Evolutionary conservation across 2,888 invertebrate species (phyloP), one percentile per base, ranked within the genome.

Genomic region (Tachina fera): DNA sequence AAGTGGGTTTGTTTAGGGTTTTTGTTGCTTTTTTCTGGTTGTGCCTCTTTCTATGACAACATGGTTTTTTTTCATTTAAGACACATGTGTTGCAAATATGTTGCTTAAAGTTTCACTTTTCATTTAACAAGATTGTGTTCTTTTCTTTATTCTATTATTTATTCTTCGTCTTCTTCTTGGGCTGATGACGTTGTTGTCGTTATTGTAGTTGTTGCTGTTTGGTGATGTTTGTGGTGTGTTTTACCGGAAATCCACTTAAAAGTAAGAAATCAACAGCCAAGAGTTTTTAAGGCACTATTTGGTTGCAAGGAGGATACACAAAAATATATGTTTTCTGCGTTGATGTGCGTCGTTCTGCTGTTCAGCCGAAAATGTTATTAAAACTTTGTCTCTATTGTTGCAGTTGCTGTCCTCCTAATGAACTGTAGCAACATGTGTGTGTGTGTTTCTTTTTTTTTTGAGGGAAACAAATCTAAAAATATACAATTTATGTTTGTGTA

Each of bases 81-180:
- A 53, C 72, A 86, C 86, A 86, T 83, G 79, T 86, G 86, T 80
- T 86, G 79, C 83, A 86, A 86, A 83, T 76, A 80, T 86, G 86
- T 83, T 86, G 67, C 49, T 47, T 60, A 14, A 53, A 68, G 67
- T 67, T 83, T 72, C 83, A 72, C 31, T 75, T 75, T 75, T 75
- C 82, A 53, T 78, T 68, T 51, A 78, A 85, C 41, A 60, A 49
- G 65, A 76, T 11, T 58, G n/a, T 71, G 14, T 49, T 53, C 39
- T 60, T 63, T 49, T 53, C 39, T 60, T 63, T 16, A 31, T 61
- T 76, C 53, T 68, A 49, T 67, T 47, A 19, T 13, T 63, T 31
- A 2, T 61, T 77, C 5, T 41, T 41, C 3, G 0, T 31, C n/a
- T 60, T 1, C 3, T 9, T 31, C 14, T 70, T 43, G n/a, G 11